Conservation (phyloP, 1,140 invertebrate genomes). For the Drosophila dunni region DNA sequence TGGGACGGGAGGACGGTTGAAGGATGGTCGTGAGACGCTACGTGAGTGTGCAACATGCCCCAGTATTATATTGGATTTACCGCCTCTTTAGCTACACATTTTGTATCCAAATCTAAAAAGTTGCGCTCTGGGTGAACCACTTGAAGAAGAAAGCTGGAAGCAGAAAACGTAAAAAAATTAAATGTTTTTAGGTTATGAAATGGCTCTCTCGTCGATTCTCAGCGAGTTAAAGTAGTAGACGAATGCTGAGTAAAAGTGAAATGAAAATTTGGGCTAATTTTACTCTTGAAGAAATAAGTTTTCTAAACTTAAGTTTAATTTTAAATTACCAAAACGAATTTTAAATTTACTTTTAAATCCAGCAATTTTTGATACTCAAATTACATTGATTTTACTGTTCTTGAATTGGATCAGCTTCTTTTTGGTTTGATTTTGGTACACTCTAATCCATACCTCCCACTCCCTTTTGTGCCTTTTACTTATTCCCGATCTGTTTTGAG, state of each 20-base stretch:
- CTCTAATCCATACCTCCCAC: neutral
- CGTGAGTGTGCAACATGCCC: conserved; percentile 71
- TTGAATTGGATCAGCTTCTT: neutral
- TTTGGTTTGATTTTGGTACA: conserved; percentile 11
- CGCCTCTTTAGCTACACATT: conserved; percentile 26
- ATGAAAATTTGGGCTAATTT: neutral
- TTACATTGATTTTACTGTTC: conserved; percentile 14
- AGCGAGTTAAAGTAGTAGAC: neutral
- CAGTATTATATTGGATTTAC: conserved; percentile 53
- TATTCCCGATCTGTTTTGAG: neutral
- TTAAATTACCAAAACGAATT: too few relatives aligned
- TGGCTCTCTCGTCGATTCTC: neutral
- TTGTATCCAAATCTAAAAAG: conserved; percentile 20
- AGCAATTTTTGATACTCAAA: conserved; percentile 6
- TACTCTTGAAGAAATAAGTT: too few relatives aligned
- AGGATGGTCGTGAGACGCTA: conserved; percentile 22
- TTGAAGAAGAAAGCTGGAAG: neutral
- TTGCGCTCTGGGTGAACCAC: conserved; percentile 4
- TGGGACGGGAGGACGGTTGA: conserved; percentile 15
- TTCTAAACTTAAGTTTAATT: neutral
- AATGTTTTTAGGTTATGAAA: conserved; percentile 10
- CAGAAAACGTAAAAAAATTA: conserved; percentile 9
- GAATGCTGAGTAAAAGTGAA: too few relatives aligned
- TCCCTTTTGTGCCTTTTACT: neutral
- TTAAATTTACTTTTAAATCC: neutral